Evolutionary conservation across 2,797 vertebrate species (phyloP).

Genomic region (Streptopelia turtur): DNA sequence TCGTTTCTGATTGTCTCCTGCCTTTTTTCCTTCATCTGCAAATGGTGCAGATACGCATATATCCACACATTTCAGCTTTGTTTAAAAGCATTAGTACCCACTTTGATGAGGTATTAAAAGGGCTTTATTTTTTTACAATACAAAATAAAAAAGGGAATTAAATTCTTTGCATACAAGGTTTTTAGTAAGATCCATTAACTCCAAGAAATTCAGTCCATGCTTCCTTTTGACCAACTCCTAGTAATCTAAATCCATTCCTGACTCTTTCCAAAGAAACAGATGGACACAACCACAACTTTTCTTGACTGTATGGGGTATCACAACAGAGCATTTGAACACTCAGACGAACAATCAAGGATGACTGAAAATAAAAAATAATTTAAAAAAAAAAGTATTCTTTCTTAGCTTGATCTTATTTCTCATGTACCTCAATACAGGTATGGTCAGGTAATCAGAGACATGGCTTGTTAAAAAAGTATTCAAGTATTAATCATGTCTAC

Average conservation of each 20-base stretch:
- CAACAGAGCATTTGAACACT: background rate
- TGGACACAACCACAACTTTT: background rate
- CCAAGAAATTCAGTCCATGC: background rate
- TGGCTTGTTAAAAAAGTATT: background rate
- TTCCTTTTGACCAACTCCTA: background rate
- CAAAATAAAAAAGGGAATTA: background rate
- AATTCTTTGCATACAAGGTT: background rate
- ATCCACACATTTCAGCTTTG: background rate
- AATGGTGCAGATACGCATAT: background rate
- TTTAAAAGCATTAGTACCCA: background rate
- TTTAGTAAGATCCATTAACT: background rate
- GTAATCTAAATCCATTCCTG: background rate
- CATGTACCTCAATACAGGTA: background rate
- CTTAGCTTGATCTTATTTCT: background rate
- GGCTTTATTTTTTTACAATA: conserved; percentile 11
- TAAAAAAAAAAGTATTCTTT: background rate
- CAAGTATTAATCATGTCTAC: background rate
- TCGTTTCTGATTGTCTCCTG: background rate
- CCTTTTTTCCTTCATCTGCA: background rate
- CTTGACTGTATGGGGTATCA: background rate
- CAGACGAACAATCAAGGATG: background rate
- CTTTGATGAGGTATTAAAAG: background rate
- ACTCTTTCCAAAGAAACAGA: background rate
- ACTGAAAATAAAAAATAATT: background rate
- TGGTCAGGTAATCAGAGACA: background rate